A percentile compares a stretch with the other conserved stretches of the same genome.
phyloP scores from a whole-genome alignment of 2,888 invertebrate genomes.

The Hoplodrina ambigua region DNA sequence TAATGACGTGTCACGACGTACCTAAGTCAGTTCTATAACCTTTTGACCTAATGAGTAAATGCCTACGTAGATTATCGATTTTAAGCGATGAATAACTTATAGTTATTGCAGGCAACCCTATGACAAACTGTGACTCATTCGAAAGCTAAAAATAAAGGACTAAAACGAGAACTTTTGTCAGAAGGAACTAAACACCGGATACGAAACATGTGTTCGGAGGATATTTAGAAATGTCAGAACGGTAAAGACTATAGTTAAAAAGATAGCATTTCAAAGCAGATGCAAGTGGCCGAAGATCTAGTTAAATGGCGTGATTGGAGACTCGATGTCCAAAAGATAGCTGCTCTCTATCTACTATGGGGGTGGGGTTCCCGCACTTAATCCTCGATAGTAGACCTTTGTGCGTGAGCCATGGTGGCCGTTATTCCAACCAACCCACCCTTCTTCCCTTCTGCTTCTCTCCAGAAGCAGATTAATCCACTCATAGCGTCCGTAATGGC shows the following conservation, averaged over 20 bases:
- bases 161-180: constrained; percentile 2
- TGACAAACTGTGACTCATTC: constrained; percentile 29
- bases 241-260: not conserved
- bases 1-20: constrained; percentile 3
- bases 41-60: constrained; percentile 36
- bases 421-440: too few species aligned
- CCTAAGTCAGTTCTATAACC: constrained; percentile 32
- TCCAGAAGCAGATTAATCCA: too few species aligned
- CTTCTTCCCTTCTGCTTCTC: too few species aligned
- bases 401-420: too few species aligned
- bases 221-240: not conserved
- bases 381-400: too few species aligned
- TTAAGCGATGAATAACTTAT: constrained; percentile 22
- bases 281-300: not conserved
- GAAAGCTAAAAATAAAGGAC: constrained; percentile 25
- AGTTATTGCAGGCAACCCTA: constrained; percentile 26
- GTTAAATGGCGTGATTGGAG: not conserved
- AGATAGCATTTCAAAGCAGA: not conserved
- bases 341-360: too few species aligned
- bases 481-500: too few species aligned
- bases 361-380: too few species aligned
- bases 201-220: constrained; percentile 19
- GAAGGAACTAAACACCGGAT: constrained; percentile 7
- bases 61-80: constrained; percentile 35
- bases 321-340: too few species aligned